Base-by-base conservation (phyloP, 2,797 vertebrate species). In the Argyrosomus regius region DNA sequence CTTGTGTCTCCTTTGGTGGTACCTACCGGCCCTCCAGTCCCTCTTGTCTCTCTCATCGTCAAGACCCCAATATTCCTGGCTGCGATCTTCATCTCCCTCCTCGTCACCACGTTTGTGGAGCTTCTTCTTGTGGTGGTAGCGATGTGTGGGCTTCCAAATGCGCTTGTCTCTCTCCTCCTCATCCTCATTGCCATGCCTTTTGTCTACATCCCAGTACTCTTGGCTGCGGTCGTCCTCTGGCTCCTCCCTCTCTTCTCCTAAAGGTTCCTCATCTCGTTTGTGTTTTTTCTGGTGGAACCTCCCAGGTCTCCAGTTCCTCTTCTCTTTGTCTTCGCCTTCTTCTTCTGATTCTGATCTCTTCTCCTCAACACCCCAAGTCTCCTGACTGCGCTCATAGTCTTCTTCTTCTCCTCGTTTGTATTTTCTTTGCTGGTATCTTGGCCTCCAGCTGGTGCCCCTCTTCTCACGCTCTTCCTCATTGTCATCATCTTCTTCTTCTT, bases 191-290 rank as follows among this genome's bases (percentile, higher is more conserved):
- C 31, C 72, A 2, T 79, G 43, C 70, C 86, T 87, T 66, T 90
- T 89, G 53, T 86, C 88, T 1, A 88, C 78, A 45, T 85, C 58
- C 81, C 89, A 95, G 18, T 64, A 88, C 76, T 96, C 95, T 66
- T 96, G 93, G 83, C 93, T 94, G 3, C 91, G 91, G 7, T 93
- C 92, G 6, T 91, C 85, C 0, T 92, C 92, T 0, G 85, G 85
- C 24, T 89, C 93, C 56, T 93, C 94, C n/a, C 81, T 78, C n/a
- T 86, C 87, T 2, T 87, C 88, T 20, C 84, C 92, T 20, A 83
- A 49, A 46, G 73, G 31, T 46, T 91, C 95, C 56, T 94, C 93
- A 0, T 80, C 81, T 20, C 94, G 86, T 62, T 93, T 95, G 16
- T 94, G 90, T 87, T 93, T 88, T 88, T 90, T 9, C 60, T 94